These are phyloP conservation scores for Amiota communis DNA, from an alignment of 2,888 invertebrate genomes.

Conservation along the genomic window DNA sequence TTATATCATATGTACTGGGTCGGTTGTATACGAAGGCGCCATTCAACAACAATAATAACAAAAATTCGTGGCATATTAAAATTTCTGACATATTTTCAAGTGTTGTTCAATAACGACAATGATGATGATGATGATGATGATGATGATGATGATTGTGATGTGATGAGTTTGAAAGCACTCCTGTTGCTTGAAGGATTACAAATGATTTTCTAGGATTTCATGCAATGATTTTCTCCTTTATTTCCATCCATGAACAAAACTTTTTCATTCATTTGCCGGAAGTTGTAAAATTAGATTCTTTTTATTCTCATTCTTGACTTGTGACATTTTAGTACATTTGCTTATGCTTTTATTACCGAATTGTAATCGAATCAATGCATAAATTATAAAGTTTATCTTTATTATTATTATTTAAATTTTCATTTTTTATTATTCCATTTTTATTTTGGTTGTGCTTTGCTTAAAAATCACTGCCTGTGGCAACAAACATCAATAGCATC, in stretches of 20 bases:
- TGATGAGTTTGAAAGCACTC: constrained; percentile 13
- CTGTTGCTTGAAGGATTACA: constrained; percentile 45
- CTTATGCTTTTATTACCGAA: neutral
- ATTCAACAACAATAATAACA: neutral
- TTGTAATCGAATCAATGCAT: constrained; percentile 56
- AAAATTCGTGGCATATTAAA: constrained; percentile 57
- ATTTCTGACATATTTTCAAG: constrained; percentile 64
- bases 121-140: neutral
- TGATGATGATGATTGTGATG: too few relatives aligned
- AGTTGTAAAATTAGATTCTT: constrained; percentile 57
- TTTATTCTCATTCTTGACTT: constrained; percentile 1
- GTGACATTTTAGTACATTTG: constrained; percentile 18
- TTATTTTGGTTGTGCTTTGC: neutral
- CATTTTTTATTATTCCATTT: constrained; percentile 20
- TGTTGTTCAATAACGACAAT: constrained; percentile 43
- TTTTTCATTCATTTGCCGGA: constrained; percentile 34
- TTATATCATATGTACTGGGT: neutral
- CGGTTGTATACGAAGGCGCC: constrained; percentile 23
- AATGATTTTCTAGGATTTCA: constrained; percentile 56
- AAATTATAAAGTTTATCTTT: constrained; percentile 63
- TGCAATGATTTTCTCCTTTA: neutral
- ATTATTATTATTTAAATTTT: constrained; percentile 72
- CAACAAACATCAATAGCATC: neutral
- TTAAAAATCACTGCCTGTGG: constrained; percentile 35
- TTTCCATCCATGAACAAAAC: neutral